Conservation (phyloP, 2,888 invertebrate genomes). For the Meiosimyza platycephala region DNA sequence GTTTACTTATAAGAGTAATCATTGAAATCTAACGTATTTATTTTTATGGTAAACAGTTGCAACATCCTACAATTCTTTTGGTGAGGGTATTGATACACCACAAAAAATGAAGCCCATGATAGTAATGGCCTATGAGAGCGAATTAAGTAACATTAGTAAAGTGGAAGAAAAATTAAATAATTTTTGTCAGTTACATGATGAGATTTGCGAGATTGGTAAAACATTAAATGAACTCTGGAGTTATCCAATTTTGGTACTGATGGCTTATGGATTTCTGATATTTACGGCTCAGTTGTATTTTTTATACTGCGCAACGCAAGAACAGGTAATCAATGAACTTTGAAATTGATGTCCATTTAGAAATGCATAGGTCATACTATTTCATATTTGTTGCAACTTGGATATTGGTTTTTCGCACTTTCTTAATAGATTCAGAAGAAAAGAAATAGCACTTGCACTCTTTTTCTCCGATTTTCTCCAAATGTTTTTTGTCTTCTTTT, state of each 20-base stretch:
- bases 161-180: conserved; percentile 64
- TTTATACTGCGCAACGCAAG: conserved; percentile 64
- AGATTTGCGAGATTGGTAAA: conserved; percentile 67
- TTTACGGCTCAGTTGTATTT: conserved; percentile 67
- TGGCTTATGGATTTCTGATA: conserved; percentile 67
- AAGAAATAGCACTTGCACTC: too few species aligned
- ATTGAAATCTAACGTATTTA: not conserved
- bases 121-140: conserved; percentile 56
- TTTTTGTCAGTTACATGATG: conserved; percentile 66
- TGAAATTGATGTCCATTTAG: not conserved
- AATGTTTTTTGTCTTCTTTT: too few species aligned
- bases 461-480: too few species aligned
- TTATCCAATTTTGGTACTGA: conserved; percentile 63
- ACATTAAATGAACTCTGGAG: conserved; percentile 65
- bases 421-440: too few species aligned
- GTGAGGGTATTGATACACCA: conserved; percentile 49
- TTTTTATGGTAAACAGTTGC: conserved; percentile 44
- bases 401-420: too few species aligned
- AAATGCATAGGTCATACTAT: not conserved
- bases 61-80: conserved; percentile 55
- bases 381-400: too few species aligned
- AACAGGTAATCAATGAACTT: conserved; percentile 51
- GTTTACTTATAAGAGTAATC: not conserved
- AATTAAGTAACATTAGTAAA: conserved; percentile 57
- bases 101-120: conserved; percentile 39